Base-by-base conservation (phyloP, 2,888 invertebrate species). In the Margaritifera margaritifera region DNA sequence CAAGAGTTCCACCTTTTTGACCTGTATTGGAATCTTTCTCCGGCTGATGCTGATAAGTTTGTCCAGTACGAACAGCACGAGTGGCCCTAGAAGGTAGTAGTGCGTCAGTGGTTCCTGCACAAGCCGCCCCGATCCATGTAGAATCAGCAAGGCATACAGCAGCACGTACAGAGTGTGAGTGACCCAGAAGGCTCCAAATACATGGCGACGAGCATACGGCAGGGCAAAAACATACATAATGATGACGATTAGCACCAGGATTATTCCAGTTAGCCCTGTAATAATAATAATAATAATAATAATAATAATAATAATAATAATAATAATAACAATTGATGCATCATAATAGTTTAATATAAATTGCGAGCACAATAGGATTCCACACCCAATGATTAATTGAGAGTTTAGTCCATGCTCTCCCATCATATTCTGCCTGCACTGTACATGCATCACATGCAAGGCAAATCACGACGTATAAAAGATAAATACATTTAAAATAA, bases 181-280 rank as follows among this genome's bases (percentile, higher is more conserved):
- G 53, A 90, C 87, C 92, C 93, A 93, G 87, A 93, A 93, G 80
- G 91, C 91, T 66, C 90, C 90, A 85, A 92, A 93, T 31, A 92
- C 88, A 75, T 91, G 89, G 62, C 90, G 88, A 53, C 93, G 88
- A 1, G 92, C 91, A 74, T 90, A 91, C 24, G 91, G 90, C 52
- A 91, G 88, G 2, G 93, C 91, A 86, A 92, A 93, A 24, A 92
- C 87, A 83, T 92, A 92, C 84, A 93, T 92, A 25, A 92, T 80
- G 69, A 91, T 89, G 31, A 92, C 87, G 55, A 92, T 77, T 0
- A 92, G 90, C 8, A 83, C 84, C 64, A 93, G 86, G 4, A 92
- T 73, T 18, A 93, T 87, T 8, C 93, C 93, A 25, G 92, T 92
- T 64, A 93, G 78, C 18, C 93, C 93, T 84, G 71, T 42, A 72